Evolutionary conservation across 2,113 vertebrate species (phyloP), one percentile per base, ranked within the genome.

Genomic region (Epinephelus fuscoguttatus): DNA sequence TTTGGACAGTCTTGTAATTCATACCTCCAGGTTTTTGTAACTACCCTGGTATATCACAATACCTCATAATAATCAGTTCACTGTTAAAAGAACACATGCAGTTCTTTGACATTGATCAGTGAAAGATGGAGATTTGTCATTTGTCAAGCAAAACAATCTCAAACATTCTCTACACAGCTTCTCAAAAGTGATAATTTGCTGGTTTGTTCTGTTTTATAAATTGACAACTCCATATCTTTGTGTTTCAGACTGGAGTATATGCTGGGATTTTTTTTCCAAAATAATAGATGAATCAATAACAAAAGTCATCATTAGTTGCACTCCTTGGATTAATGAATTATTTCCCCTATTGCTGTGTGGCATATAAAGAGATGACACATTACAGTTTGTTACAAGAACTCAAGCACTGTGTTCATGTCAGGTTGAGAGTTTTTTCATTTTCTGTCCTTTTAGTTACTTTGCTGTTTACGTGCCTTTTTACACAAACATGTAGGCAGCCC

Each of bases 391-490:
- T 57, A 55, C 10, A 37, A 18, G 21, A 14, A 12, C 33, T 68
- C 68, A 2, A 37, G 33, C 37, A 21, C 25, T 76, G 17, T 70
- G 17, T 74, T 79, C 7, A 15, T 68, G 21, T 61, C 55, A 76
- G 42, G 62, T 14, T 50, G 4, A 84, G 60, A 75, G 5, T 15
- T 1, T 67, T 50, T 4, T 25, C 25, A 40, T 61, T 47, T 47
- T 59, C 17, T 42, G 13, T 66, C 14, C 55, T 0, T 45, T 15
- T 15, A 59, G 68, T 63, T 33, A 64, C 57, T 40, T 50, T 69
- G 18, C 4, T 78, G 63, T 72, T 76, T 82, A 52, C 30, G 2
- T 66, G 47, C 30, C 56, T 30, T 75, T 57, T 61, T 17, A 53
- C 17, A 70, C 27, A 55, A 63, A 66, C 70, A 12, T 50, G 69